Evolutionary conservation across 2,888 invertebrate species (phyloP).

Genomic region (Troides aeacus): DNA sequence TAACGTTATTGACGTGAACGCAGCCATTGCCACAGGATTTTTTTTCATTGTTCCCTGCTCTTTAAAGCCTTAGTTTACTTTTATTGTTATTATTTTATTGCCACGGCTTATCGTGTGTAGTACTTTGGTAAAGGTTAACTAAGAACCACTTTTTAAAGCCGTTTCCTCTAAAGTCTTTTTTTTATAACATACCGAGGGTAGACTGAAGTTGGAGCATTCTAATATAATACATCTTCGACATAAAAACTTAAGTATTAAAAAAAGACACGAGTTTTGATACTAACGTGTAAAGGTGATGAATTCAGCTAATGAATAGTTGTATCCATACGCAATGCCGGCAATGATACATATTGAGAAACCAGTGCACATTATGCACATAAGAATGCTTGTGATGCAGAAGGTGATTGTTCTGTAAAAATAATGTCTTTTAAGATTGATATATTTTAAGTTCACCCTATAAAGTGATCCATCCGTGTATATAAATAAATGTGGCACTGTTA

Average conservation of each 20-base stretch:
- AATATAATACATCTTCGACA: background rate
- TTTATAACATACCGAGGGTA: too few relatives aligned
- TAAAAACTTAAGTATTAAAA: background rate
- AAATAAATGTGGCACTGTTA: too few relatives aligned
- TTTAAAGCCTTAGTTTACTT: too few relatives aligned
- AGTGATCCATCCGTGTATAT: background rate
- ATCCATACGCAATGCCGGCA: constrained; percentile 66
- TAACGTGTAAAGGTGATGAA: constrained; percentile 53
- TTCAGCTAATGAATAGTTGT: constrained; percentile 65
- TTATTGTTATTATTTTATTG: too few relatives aligned
- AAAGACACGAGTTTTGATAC: constrained; percentile 29
- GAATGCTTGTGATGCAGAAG: constrained; percentile 50
- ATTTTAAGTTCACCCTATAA: background rate
- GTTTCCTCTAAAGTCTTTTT: too few relatives aligned
- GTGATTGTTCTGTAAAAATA: constrained; percentile 50
- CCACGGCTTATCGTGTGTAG: too few relatives aligned
- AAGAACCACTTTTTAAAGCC: too few relatives aligned
- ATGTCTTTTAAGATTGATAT: background rate
- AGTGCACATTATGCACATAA: constrained; percentile 44
- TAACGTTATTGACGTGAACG: too few relatives aligned
- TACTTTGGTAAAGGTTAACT: too few relatives aligned
- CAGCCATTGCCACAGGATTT: too few relatives aligned
- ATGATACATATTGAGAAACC: constrained; percentile 47
- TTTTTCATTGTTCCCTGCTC: too few relatives aligned
- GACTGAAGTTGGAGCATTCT: background rate